Evolutionary conservation across 1,140 invertebrate genomes (phyloP).

Genomic region (Drosophila sechellia): DNA sequence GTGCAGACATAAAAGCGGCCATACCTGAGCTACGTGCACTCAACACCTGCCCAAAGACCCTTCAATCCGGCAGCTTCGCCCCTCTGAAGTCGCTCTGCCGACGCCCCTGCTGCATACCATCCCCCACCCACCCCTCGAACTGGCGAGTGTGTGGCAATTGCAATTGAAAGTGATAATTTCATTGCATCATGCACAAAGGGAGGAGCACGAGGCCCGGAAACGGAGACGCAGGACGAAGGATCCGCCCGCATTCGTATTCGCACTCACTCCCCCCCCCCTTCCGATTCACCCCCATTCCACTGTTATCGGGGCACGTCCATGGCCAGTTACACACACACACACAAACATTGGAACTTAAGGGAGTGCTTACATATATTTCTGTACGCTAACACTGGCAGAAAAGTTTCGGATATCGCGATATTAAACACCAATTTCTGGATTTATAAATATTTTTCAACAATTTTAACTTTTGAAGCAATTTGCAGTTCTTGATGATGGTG

Average conservation of each 20-base stretch:
- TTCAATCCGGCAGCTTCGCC: constrained; percentile 1
- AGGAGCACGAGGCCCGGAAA: neutral
- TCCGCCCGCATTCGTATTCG: constrained; percentile 30
- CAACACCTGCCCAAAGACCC: constrained; percentile 54
- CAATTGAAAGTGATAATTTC: constrained; percentile 81
- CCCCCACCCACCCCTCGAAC: constrained; percentile 1
- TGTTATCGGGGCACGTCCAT: constrained; percentile 43
- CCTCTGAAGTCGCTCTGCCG: constrained; percentile 1
- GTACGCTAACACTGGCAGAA: constrained; percentile 27
- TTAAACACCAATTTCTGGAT: no score
- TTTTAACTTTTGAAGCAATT: no score
- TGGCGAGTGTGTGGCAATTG: constrained; percentile 56
- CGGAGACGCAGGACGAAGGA: neutral
- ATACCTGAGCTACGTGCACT: constrained; percentile 57
- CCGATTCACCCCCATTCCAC: neutral
- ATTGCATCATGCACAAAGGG: constrained; percentile 58
- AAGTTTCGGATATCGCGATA: neutral
- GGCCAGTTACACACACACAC: constrained; percentile 25
- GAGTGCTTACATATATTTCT: constrained; percentile 3
- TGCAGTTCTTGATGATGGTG: no score
- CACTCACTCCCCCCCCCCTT: neutral
- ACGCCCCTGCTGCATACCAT: neutral
- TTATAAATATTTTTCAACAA: no score
- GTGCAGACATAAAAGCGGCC: constrained; percentile 55
- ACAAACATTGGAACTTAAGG: neutral